Base-by-base conservation (phyloP, 2,888 invertebrate genomes). In the Archips crataeganus region DNA sequence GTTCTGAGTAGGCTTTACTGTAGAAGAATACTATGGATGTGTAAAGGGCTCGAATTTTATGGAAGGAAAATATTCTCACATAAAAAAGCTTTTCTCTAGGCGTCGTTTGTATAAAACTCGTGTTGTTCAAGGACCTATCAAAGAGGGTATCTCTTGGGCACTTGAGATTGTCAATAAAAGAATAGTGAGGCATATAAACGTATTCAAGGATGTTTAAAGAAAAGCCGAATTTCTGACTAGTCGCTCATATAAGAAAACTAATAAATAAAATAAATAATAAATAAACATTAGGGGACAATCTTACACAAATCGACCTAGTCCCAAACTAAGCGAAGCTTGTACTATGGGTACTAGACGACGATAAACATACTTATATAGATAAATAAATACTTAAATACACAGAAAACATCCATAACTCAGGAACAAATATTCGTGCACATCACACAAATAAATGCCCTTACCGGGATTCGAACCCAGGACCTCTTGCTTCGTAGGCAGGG, bases 181-280 rank as follows among this genome's bases (percentile, higher is more conserved):
- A 54, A 62, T 67, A 42, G 59, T 23, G 45, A 11, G 36, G 10
- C 54, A 23, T 34, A 54, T 67, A 62, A 68, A 67, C 71, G 49
- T 49, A 60, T 69, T 72, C 57, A 65, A 65, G 32, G 59, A 60
- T 32, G 11, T 57, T 57, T 57, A 32, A 54, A 57, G 57, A 32
- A 57, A 57, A 57, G 4, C 11, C 57, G 23, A 2, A 1, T 57
- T 23, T 57, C 32, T 57, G 11, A 57, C 11, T 11, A 1, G 8
- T 32, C 32, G 10, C 32, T 57, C 11, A 45, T 11, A 45, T 45
- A 11, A 10, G 1, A 11, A 45, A 45, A 3, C 11, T 11, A 45
- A 45, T 10, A 11, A 45, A 36, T 36, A 36, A 6, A 36, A 36
- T 36, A 36, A 36, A 36, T 36, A 36, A 5, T 36, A 36, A n/a